A percentile compares a stretch with the other conserved stretches of the same genome.
phyloP scores from a whole-genome alignment of 2,888 invertebrate genomes.

The Chrysodeixis includens region DNA sequence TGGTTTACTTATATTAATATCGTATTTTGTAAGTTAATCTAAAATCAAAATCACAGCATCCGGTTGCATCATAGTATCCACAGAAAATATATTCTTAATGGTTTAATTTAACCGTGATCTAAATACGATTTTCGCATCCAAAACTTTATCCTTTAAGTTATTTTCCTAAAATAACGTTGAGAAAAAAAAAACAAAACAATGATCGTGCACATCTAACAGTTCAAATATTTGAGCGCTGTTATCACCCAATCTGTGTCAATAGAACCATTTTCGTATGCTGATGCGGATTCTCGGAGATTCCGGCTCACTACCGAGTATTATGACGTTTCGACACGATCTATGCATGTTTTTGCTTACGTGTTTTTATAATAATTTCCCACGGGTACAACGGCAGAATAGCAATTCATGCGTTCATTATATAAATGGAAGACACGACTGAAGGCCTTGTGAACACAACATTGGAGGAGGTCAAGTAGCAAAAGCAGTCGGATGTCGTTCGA shows the following conservation, averaged over 20 bases:
- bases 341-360: constrained; percentile 67
- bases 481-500: constrained; percentile 27
- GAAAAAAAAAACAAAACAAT: neutral
- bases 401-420: constrained; percentile 68
- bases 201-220: constrained; percentile 38
- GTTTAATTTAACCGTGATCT: neutral
- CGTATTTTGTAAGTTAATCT: neutral
- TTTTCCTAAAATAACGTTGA: neutral
- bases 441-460: constrained; percentile 45
- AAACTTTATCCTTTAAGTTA: no score
- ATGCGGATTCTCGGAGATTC: constrained; percentile 82
- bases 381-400: constrained; percentile 75
- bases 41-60: neutral
- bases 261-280: constrained; percentile 64
- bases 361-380: constrained; percentile 82
- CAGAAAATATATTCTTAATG: neutral
- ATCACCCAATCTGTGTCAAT: constrained; percentile 61
- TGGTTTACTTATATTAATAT: neutral
- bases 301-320: constrained; percentile 78
- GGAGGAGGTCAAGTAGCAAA: constrained; percentile 39
- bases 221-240: constrained; percentile 62
- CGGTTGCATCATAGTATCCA: neutral
- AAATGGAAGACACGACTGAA: constrained; percentile 52
- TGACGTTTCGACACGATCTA: constrained; percentile 73
- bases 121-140: neutral